Evolutionary conservation across 2,113 vertebrate species (phyloP), one percentile per base, ranked within the genome.

Genomic region (Petromus typicus): DNA sequence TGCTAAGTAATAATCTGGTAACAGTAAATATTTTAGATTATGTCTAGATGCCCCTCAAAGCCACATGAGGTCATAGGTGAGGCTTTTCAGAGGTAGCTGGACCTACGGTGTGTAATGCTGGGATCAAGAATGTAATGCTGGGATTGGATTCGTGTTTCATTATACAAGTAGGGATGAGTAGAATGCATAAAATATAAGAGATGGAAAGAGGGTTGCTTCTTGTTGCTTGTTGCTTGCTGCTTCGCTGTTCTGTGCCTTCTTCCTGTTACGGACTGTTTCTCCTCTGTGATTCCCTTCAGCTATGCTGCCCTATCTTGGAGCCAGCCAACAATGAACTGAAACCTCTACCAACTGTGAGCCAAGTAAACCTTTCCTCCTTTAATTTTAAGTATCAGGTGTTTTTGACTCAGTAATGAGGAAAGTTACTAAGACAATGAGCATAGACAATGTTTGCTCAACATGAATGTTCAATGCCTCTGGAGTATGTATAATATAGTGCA

Each of bases 1-100:
- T 83, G 93, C 34, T 91, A 84, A 96, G 54, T 86, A 93, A 67
- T 84, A 83, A 69, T 84, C 34, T 71, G 57, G 27, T 84, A 80
- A 40, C 2, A 57, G 23, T 40, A 40, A 73, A 40, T 43, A 5
- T 73, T 73, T 14, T 43, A 37, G 11, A 14, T 67, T 67, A 16
- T 37, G n/a, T 67, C 66, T 67, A 7, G 16, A 67, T 67, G 66
- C 12, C 43, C 25, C 40, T 40, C 40, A 73, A 25, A 73, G 71
- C 5, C 23, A 25, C 40, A 43, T 73, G 11, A 11, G 12, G 23
- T 43, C 23, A 73, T 13, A 73, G 40, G 12, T 43, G 12, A 40
- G 23, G 40, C 71, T 45, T 73, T 43, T 14, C 11, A 13, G 71
- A 45, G 12, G 23, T 43, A 40, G 22, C 17, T 43, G 11, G 71